Percentiles rank a stretch among this genome's conserved stretches.
Evolutionary conservation across 2,888 invertebrate species (phyloP).

Genomic region (Agrochola circellaris): DNA sequence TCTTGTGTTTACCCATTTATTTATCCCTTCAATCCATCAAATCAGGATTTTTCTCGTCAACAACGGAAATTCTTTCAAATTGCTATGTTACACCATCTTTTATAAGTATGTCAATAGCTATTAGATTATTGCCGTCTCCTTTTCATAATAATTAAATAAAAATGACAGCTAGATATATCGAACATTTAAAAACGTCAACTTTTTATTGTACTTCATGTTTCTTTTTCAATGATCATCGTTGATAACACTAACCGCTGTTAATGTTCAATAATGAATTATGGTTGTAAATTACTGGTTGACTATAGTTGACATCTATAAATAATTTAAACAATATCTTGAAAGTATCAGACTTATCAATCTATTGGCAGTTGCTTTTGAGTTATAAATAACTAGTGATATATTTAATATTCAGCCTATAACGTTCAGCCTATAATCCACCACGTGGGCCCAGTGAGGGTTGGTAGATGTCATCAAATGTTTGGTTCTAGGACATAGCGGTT

Average conservation of each 20-base stretch:
- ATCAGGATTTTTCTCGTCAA: not conserved
- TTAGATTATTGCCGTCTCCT: not conserved
- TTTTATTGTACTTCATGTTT: not conserved
- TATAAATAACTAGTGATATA: constrained; percentile 2
- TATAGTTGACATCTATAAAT: not conserved
- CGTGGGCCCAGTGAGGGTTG: no score
- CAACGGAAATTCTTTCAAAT: not conserved
- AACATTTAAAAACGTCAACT: not conserved
- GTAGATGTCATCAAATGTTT: no score
- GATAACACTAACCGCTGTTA: constrained; percentile 8
- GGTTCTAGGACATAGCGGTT: no score
- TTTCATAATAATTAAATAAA: not conserved
- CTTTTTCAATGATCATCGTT: not conserved
- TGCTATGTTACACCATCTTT: not conserved
- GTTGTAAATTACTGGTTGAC: constrained; percentile 5
- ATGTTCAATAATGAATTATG: not conserved
- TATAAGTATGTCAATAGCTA: not conserved
- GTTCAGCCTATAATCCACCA: no score
- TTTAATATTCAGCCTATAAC: not conserved
- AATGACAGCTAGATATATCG: constrained; percentile 8
- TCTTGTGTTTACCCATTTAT: not conserved
- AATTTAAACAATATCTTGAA: constrained; percentile 8
- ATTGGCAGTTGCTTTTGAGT: not conserved
- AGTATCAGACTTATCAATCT: constrained; percentile 22
- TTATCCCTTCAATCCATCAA: not conserved